Percentiles rank a stretch among this genome's conserved stretches.
phyloP scores from a whole-genome alignment of 2,113 vertebrate species.

The Mormoops blainvillei region DNA sequence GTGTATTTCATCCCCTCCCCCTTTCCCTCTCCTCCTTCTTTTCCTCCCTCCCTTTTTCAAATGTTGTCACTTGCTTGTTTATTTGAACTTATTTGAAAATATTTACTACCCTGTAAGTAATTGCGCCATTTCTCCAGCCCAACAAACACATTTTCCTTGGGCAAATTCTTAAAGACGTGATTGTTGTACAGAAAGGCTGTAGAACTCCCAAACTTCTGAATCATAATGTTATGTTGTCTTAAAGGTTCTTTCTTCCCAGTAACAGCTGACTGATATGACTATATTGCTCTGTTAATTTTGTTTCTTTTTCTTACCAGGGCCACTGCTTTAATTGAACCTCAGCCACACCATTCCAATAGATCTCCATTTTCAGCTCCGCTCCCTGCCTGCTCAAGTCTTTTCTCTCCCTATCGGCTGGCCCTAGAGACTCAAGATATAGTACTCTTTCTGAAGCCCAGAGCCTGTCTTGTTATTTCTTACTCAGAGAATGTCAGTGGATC shows the following conservation, averaged over 20 bases:
- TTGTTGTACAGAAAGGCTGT: background rate
- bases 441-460: background rate
- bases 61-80: background rate
- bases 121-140: background rate
- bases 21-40: too few relatives aligned
- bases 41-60: background rate
- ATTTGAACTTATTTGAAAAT: background rate
- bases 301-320: background rate
- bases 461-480: background rate
- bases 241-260: background rate
- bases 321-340: background rate
- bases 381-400: background rate
- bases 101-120: background rate
- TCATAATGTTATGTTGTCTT: background rate
- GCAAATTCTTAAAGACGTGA: background rate
- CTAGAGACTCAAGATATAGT: rapidly evolving
- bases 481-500: background rate
- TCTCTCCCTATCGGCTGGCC: background rate
- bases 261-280: background rate
- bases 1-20: too few relatives aligned
- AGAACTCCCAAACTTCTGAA: background rate
- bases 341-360: background rate
- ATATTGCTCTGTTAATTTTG: background rate
- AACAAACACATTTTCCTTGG: background rate
- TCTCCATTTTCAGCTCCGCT: background rate